Evolutionary conservation across 2,113 vertebrate genomes (phyloP).

Genomic region (Myiopsitta monachus): DNA sequence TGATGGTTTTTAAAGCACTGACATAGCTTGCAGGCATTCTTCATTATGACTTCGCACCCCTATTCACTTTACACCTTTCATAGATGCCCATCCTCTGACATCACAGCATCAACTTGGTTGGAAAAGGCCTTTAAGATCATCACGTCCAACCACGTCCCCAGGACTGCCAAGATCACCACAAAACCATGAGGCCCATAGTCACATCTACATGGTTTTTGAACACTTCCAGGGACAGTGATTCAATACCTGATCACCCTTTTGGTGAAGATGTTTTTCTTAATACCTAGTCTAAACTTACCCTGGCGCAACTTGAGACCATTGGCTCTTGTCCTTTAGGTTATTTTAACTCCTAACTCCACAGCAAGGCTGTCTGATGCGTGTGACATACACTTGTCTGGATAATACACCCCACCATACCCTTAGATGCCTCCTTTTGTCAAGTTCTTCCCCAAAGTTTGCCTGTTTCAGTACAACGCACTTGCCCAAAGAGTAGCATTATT

Average conservation of each 20-base stretch:
- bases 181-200: not conserved
- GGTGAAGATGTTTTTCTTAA: not conserved
- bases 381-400: not conserved
- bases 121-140: not conserved
- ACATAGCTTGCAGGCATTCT: not conserved
- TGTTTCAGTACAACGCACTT: not conserved
- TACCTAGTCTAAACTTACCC: not conserved
- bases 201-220: not conserved
- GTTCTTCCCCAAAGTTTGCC: not conserved
- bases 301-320: not conserved
- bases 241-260: not conserved
- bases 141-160: not conserved
- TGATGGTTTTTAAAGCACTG: not conserved
- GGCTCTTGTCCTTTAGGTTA: not conserved
- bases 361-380: not conserved
- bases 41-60: fast-evolving
- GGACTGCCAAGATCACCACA: not conserved
- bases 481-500: not conserved
- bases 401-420: not conserved
- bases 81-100: not conserved
- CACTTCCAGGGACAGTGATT: not conserved
- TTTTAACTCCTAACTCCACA: not conserved
- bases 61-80: not conserved
- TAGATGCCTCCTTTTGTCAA: not conserved
- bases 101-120: not conserved